phyloP scores from a whole-genome alignment of 2,113 vertebrate genomes.

The Tichodroma muraria region DNA sequence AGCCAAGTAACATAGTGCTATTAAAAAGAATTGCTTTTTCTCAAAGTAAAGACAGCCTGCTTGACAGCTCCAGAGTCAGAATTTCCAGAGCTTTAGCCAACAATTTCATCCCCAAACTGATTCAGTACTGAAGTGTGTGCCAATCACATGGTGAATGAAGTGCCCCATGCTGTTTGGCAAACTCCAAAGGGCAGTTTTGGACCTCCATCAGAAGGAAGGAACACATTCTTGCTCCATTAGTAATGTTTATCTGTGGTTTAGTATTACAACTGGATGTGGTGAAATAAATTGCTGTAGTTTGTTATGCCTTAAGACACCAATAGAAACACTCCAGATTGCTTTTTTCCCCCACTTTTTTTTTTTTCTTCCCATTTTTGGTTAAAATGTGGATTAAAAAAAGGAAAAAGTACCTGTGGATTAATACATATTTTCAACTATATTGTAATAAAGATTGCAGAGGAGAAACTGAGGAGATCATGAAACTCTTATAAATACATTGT shows the following conservation, averaged over 20 bases:
- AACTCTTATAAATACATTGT: not conserved
- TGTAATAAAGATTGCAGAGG: not conserved
- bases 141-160: slow-evolving; percentile 42
- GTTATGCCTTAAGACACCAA: slow-evolving; percentile 11
- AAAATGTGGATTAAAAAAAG: not conserved
- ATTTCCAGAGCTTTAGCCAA: slow-evolving; percentile 64
- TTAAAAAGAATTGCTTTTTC: slow-evolving; percentile 30
- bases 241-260: slow-evolving; percentile 64
- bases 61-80: slow-evolving; percentile 45
- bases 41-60: slow-evolving; percentile 31
- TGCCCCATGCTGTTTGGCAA: slow-evolving; percentile 60
- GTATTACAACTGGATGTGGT: slow-evolving; percentile 43
- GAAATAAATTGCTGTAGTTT: slow-evolving; percentile 29
- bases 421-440: not conserved
- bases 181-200: slow-evolving; percentile 51
- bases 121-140: slow-evolving; percentile 23
- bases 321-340: not conserved
- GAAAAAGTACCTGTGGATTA: not conserved
- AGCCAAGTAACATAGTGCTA: slow-evolving; percentile 12
- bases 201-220: slow-evolving; percentile 47
- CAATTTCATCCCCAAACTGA: slow-evolving; percentile 40
- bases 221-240: slow-evolving; percentile 42
- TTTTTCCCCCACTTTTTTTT: fast-evolving
- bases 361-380: not conserved
- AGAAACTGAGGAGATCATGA: not conserved